Evolutionary conservation across 2,113 vertebrate genomes (phyloP).

Genomic region (Elachura formosa): DNA sequence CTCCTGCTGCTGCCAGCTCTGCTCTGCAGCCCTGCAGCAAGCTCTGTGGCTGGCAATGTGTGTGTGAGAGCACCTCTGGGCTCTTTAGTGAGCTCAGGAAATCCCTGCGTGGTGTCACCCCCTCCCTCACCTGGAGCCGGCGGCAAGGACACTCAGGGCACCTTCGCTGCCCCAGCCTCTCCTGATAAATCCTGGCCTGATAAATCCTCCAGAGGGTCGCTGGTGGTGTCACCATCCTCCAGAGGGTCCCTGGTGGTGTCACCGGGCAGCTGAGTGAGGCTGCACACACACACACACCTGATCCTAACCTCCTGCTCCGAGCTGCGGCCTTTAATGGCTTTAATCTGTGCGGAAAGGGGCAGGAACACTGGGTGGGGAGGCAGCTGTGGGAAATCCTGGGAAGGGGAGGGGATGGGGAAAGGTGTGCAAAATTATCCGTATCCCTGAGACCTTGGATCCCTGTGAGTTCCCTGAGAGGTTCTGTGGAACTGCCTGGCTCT

Average conservation of each 20-base stretch:
- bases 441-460: not conserved
- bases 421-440: not conserved
- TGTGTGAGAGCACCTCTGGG: rapidly evolving
- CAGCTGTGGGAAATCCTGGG: not conserved
- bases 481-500: not conserved
- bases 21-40: not conserved
- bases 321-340: not conserved
- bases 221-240: rapidly evolving
- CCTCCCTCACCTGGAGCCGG: not conserved
- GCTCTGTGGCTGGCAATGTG: rapidly evolving
- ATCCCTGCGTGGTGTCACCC: not conserved
- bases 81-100: not conserved
- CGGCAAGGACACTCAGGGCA: not conserved
- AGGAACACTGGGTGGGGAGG: no score
- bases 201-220: rapidly evolving
- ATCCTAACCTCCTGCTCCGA: not conserved
- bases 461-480: not conserved
- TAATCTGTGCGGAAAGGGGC: not conserved
- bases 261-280: rapidly evolving
- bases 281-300: rapidly evolving
- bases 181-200: not conserved
- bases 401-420: not conserved
- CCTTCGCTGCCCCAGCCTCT: not conserved
- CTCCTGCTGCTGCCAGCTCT: not conserved
- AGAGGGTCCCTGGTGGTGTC: rapidly evolving